Percentiles rank a stretch among this genome's conserved stretches.
Conservation (phyloP, 2,113 vertebrate species). For the Lagenorhynchus albirostris region DNA sequence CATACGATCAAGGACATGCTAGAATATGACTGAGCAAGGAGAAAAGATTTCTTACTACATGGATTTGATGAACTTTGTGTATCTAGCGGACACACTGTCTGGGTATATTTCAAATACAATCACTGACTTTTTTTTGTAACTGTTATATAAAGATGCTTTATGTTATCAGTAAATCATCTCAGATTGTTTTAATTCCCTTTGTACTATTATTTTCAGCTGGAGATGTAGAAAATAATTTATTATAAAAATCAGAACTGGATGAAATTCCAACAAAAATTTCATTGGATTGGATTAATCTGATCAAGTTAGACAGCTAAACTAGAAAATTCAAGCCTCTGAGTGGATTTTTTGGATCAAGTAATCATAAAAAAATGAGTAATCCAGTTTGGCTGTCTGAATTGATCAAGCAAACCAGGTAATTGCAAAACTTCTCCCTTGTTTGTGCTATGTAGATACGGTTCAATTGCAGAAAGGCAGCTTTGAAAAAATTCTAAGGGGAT, state of each 20-base stretch:
- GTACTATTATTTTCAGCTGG: slow-evolving; percentile 13
- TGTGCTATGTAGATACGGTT: background rate
- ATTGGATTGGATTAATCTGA: slow-evolving; percentile 9
- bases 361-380: slow-evolving; percentile 33
- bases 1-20: rapidly evolving
- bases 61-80: background rate
- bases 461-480: background rate
- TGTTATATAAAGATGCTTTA: background rate
- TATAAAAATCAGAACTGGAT: slow-evolving; percentile 25
- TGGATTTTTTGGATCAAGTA: slow-evolving; percentile 40
- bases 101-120: background rate
- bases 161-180: background rate
- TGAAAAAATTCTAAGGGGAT: slow-evolving; percentile 5
- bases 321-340: background rate
- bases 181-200: slow-evolving; percentile 24
- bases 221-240: background rate
- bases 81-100: background rate
- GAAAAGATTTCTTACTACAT: background rate
- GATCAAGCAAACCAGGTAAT: slow-evolving; percentile 22
- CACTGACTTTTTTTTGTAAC: background rate
- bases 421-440: slow-evolving; percentile 10
- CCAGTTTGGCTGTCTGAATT: slow-evolving; percentile 18
- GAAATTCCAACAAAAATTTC: slow-evolving; percentile 28
- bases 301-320: slow-evolving; percentile 29
- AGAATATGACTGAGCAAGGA: background rate